These are phyloP conservation scores for Xestia xanthographa DNA, from an alignment of 2,888 invertebrate genomes.

Conservation along the genomic window DNA sequence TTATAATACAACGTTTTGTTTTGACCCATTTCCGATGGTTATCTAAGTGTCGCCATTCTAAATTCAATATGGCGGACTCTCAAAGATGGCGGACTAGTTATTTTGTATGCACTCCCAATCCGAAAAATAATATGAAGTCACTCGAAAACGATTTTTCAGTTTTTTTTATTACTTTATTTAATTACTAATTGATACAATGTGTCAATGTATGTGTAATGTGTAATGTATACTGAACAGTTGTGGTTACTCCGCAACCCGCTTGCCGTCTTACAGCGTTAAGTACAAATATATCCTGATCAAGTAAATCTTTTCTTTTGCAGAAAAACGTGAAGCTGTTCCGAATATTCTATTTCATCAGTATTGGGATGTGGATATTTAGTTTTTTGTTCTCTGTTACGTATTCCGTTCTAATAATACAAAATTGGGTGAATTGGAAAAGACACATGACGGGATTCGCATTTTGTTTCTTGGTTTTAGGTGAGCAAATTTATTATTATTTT, in stretches of 20 bases:
- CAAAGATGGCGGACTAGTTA: too few species aligned
- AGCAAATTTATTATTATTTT: background rate
- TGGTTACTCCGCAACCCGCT: too few species aligned
- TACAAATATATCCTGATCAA: background rate
- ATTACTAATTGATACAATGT: background rate
- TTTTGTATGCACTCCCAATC: too few species aligned
- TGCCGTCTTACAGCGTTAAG: background rate
- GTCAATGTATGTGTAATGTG: too few species aligned
- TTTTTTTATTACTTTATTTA: too few species aligned
- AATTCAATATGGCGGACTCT: too few species aligned
- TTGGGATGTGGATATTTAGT: constrained; percentile 12
- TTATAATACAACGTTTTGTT: too few species aligned
- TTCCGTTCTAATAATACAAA: background rate
- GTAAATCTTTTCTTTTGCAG: constrained; percentile 14
- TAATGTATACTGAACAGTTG: background rate
- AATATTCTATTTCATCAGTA: constrained; percentile 16
- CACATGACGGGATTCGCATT: background rate
- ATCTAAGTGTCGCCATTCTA: too few species aligned
- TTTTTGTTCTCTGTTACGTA: background rate
- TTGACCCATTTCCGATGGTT: too few species aligned
- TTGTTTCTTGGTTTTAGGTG: constrained; percentile 1
- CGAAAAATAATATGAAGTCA: too few species aligned
- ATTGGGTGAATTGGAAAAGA: background rate
- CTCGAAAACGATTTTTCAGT: too few species aligned
- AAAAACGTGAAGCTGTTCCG: constrained; percentile 27